These are phyloP conservation scores for Danio kyathit DNA, from an alignment of 2,797 vertebrate species.

Conservation along the genomic window DNA sequence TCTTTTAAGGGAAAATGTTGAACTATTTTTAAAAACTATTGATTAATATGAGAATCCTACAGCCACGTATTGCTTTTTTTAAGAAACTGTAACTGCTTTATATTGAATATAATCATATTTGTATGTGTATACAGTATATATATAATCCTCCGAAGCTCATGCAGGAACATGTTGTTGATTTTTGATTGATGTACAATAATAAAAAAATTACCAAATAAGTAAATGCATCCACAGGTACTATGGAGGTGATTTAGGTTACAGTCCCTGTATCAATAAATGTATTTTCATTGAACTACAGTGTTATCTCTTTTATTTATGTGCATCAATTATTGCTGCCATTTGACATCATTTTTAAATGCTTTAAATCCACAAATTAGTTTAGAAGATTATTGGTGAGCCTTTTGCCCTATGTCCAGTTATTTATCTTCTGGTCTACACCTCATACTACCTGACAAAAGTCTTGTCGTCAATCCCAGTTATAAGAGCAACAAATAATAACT, in stretches of 20 bases:
- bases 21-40: conserved; percentile 15
- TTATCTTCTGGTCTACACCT: too few relatives aligned
- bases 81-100: conserved; percentile 26
- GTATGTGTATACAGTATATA: neutral
- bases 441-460: too few relatives aligned
- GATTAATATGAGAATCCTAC: neutral
- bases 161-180: conserved; percentile 20
- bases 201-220: conserved; percentile 15
- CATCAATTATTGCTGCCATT: neutral
- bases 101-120: conserved; percentile 12
- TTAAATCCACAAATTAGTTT: too few relatives aligned
- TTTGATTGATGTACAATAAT: neutral
- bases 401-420: too few relatives aligned
- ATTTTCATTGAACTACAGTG: conserved; percentile 30
- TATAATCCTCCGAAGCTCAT: conserved; percentile 2
- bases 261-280: conserved; percentile 29
- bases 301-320: neutral
- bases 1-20: neutral
- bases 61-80: conserved; percentile 24
- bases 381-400: too few relatives aligned
- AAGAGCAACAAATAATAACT: too few relatives aligned
- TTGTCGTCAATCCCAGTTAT: too few relatives aligned
- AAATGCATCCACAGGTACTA: neutral
- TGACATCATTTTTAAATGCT: neutral
- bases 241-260: conserved; percentile 10